Evolutionary conservation across 2,113 vertebrate species (phyloP).

Genomic region (Corythoichthys intestinalis): DNA sequence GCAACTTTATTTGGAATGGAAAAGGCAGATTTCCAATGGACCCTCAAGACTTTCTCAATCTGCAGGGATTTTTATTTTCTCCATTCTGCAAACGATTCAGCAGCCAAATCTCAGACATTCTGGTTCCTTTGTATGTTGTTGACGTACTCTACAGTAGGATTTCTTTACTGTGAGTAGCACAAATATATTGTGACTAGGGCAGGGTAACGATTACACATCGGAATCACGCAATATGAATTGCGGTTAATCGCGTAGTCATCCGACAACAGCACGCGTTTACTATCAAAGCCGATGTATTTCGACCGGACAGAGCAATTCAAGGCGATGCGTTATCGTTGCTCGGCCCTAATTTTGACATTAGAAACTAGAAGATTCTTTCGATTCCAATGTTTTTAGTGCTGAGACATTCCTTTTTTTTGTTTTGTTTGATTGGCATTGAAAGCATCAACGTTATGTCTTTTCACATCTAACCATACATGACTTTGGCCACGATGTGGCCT

Average conservation of each 20-base stretch:
- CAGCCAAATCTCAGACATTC: constrained; percentile 42
- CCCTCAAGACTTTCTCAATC: constrained; percentile 34
- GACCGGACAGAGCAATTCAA: no score
- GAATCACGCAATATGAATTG: no score
- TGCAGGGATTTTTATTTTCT: constrained; percentile 58
- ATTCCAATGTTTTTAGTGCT: constrained; percentile 44
- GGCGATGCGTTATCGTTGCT: no score
- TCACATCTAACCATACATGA: constrained; percentile 26
- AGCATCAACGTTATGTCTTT: constrained; percentile 22
- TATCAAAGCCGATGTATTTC: no score
- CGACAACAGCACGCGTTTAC: no score
- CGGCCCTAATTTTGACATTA: not conserved
- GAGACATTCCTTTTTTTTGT: constrained; percentile 54
- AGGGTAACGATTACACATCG: no score
- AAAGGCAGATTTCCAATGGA: constrained; percentile 26
- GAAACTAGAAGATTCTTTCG: constrained; percentile 39
- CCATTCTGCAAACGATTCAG: constrained; percentile 32
- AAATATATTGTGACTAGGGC: constrained; percentile 36
- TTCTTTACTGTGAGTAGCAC: constrained; percentile 45
- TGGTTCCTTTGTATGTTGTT: constrained; percentile 45
- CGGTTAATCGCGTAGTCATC: no score
- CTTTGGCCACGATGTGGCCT: constrained; percentile 42
- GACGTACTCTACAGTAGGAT: constrained; percentile 21
- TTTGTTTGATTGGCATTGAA: constrained; percentile 18
- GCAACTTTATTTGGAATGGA: constrained; percentile 27